phyloP scores from a whole-genome alignment of 2,113 vertebrate genomes.

The Urocitellus parryii region DNA sequence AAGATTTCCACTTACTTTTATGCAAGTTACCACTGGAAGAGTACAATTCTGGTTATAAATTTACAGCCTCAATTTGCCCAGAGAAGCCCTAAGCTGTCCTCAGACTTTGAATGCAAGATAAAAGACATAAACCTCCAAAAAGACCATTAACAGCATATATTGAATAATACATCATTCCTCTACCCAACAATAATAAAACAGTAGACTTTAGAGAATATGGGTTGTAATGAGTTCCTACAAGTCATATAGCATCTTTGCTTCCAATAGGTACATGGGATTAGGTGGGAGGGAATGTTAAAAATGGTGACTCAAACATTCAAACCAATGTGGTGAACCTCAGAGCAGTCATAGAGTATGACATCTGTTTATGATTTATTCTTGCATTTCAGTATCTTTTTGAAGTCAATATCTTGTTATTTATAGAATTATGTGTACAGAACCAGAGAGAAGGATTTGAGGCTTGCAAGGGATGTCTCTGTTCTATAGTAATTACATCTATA shows the following conservation, averaged over 20 bases:
- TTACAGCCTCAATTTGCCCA: not conserved
- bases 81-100: not conserved
- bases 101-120: not conserved
- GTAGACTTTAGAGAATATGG: not conserved
- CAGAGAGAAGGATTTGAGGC: slow-evolving; percentile 15
- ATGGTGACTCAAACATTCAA: not conserved
- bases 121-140: not conserved
- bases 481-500: slow-evolving; percentile 36
- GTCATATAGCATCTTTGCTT: not conserved
- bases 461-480: not conserved
- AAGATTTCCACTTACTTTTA: not conserved
- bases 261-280: not conserved
- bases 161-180: not conserved
- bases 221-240: not conserved
- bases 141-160: not conserved
- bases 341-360: not conserved
- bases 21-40: not conserved
- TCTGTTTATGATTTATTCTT: not conserved
- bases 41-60: not conserved
- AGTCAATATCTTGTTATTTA: slow-evolving; percentile 22
- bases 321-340: not conserved
- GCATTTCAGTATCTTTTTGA: slow-evolving; percentile 22
- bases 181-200: not conserved
- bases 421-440: not conserved
- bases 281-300: not conserved